These are phyloP conservation scores for Helicoverpa zea DNA, from an alignment of 1,140 invertebrate species.

Conservation along the genomic window DNA sequence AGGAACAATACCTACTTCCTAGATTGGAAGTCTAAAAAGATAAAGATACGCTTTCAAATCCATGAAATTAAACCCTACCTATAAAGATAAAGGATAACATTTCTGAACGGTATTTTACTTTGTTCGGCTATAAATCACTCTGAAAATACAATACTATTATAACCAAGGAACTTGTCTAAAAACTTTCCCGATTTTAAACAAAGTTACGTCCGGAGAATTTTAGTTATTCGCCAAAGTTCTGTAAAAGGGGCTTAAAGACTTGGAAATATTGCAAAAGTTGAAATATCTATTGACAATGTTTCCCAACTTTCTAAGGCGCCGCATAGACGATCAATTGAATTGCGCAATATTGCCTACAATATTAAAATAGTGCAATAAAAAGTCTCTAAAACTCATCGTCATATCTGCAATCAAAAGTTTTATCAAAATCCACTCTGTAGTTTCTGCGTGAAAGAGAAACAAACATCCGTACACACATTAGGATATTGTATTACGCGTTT, in stretches of 20 bases:
- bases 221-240: constrained; percentile 14
- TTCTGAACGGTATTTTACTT: constrained; percentile 5
- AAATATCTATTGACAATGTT: constrained; percentile 32
- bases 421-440: not conserved
- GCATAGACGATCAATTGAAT: too few relatives aligned
- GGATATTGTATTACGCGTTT: too few relatives aligned
- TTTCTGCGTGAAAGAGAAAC: not conserved
- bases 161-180: not conserved
- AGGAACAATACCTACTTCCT: too few relatives aligned
- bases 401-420: too few relatives aligned
- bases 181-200: not conserved
- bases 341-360: too few relatives aligned
- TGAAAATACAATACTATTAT: constrained; percentile 34
- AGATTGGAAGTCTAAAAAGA: too few relatives aligned
- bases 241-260: constrained; percentile 17
- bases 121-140: constrained; percentile 9
- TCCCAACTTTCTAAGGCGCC: not conserved
- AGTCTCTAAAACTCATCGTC: too few relatives aligned
- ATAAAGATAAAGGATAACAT: not conserved
- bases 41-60: too few relatives aligned
- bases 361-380: too few relatives aligned
- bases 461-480: not conserved
- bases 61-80: not conserved
- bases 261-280: constrained; percentile 23
- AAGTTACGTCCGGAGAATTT: not conserved